These are phyloP conservation scores for Nemoura dubitans DNA, from an alignment of 2,888 invertebrate species.

Conservation along the genomic window DNA sequence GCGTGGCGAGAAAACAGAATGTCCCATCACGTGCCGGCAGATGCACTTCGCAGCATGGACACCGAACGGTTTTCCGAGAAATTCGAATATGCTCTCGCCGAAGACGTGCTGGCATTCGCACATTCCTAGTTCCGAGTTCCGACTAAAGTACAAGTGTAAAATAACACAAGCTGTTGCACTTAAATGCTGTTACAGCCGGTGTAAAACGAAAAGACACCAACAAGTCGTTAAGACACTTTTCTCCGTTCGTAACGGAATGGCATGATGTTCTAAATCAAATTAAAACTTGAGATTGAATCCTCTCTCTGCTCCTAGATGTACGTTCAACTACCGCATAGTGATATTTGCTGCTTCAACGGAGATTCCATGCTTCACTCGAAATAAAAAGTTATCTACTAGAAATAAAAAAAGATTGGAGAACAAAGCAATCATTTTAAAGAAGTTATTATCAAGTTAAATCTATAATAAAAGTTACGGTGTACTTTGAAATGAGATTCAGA, in stretches of 20 bases:
- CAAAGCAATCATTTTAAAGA: conserved; percentile 12
- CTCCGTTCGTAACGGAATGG: background rate
- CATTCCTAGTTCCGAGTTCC: background rate
- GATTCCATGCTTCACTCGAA: background rate
- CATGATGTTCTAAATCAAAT: background rate
- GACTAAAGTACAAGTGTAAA: background rate
- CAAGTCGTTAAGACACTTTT: background rate
- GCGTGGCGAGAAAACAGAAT: background rate
- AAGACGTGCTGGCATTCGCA: background rate
- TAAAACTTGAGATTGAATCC: background rate
- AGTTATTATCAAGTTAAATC: conserved; percentile 12
- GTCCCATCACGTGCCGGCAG: background rate
- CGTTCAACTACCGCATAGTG: background rate
- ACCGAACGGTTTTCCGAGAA: background rate
- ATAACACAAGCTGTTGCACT: background rate
- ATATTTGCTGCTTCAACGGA: background rate
- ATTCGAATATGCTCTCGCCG: background rate
- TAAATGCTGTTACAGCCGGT: background rate
- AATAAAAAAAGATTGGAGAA: conserved; percentile 1
- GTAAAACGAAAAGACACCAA: background rate
- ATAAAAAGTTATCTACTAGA: background rate
- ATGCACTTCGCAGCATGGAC: background rate
- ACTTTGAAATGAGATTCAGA: background rate
- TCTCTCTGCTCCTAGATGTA: background rate
- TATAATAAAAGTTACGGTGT: conserved; percentile 3